phyloP scores from a whole-genome alignment of 92 coral and sea anemone genomes.

The Pocillopora meandrina region DNA sequence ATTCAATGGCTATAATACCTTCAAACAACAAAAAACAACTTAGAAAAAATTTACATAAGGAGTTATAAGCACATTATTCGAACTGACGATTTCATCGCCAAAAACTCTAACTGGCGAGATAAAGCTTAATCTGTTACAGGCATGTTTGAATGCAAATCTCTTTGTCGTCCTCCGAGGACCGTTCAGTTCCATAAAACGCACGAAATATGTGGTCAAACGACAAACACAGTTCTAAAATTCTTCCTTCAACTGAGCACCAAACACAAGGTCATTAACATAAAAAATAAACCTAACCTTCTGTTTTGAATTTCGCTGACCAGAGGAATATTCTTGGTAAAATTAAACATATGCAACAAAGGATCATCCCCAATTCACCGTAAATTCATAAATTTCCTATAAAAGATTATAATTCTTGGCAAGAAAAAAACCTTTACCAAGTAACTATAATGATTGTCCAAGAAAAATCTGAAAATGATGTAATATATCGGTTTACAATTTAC shows the following conservation, averaged over 20 bases:
- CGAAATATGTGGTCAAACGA: neutral
- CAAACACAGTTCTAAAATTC: neutral
- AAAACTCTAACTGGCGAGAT: neutral
- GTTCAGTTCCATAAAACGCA: neutral
- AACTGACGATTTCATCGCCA: constrained; percentile 38
- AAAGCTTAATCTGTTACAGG: neutral
- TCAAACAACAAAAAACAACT: constrained; percentile 68
- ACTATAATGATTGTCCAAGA: neutral
- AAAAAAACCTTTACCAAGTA: neutral
- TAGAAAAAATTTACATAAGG: constrained; percentile 73
- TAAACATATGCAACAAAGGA: neutral
- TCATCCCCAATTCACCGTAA: constrained; percentile 3
- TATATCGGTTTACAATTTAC: constrained; percentile 5
- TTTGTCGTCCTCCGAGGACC: neutral
- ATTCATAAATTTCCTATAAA: neutral
- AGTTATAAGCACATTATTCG: constrained; percentile 33
- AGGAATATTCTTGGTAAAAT: neutral
- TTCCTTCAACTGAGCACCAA: constrained; percentile 2
- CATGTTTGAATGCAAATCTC: too few species aligned
- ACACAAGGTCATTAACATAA: constrained; percentile 28
- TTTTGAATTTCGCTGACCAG: constrained; percentile 23
- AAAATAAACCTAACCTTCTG: constrained; percentile 16
- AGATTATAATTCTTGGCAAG: neutral
- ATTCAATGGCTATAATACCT: constrained; percentile 52
- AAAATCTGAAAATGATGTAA: neutral